Evolutionary conservation across 92 coral and sea anemone genomes (phyloP), one percentile per base, ranked within the genome.

Genomic region (Bergia puertoricense): DNA sequence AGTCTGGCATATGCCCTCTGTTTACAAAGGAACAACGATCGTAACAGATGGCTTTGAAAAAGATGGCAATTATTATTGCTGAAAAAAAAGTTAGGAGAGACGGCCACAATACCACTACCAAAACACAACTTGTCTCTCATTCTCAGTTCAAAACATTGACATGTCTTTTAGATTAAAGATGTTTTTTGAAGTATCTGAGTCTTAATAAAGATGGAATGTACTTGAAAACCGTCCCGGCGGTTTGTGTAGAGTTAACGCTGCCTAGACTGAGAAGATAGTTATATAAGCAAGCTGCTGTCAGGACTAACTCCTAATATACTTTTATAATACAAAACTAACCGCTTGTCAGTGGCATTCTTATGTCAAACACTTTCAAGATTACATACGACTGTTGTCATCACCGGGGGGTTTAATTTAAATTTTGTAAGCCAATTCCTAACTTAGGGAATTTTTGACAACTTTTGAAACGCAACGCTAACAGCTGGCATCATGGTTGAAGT

Each of bases 41-140:
- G 22, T 69, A 69, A 69, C 75, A 69, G 75, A 18, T 69, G 75
- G 75, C 38, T 69, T 69, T 69, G 75, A 69, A 69, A 69, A 69
- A 69, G 75, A 69, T n/a, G 9, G 36, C 36, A 69, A 37, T 69
- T 69, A 69, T 69, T 69, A 44, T 6, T 44, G 48, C 48, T 44
- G 48, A 18, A 69, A 37, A 69, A 30, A 69, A 69, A 69, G 75
- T 69, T 69, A 6, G 75, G 36, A 69, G 36, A 69, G 22, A 69
- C 22, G 36, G 75, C 75, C 36, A 69, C 75, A 69, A 69, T 69
- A 69, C 36, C 37, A 69, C 36, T 69, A 69, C 75, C 75, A 69
- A 69, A 69, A 69, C 75, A 69, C 22, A 69, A 22, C 75, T 69
- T 69, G 36, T 18, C 75, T 69, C 36, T 69, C 75, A 69, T 69